Evolutionary conservation across 2,888 invertebrate genomes (phyloP).

Genomic region (Lepidochitona cinerea): DNA sequence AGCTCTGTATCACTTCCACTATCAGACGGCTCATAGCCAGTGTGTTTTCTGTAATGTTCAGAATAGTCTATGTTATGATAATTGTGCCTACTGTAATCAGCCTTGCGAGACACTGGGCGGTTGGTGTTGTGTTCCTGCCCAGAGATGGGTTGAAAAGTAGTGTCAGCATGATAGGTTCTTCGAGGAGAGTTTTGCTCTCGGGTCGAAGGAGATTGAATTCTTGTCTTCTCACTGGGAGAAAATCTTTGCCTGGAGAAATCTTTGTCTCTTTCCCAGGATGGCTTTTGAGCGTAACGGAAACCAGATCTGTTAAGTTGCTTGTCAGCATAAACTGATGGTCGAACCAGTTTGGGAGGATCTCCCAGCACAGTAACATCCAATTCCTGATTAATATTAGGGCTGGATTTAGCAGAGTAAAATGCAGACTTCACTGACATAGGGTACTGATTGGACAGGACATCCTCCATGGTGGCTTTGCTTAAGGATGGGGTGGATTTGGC

Average conservation of each 20-base stretch:
- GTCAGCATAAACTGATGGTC: neutral
- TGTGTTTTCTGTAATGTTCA: neutral
- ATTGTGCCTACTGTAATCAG: neutral
- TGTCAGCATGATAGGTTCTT: neutral
- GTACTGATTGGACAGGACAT: conserved; percentile 17
- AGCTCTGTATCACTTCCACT: conserved; percentile 5
- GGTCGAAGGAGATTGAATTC: neutral
- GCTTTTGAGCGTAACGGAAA: neutral
- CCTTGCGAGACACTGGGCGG: neutral
- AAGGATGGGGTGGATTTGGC: conserved; percentile 54
- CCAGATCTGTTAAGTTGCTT: neutral
- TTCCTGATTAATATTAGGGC: conserved; percentile 29
- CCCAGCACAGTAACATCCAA: neutral
- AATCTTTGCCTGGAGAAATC: neutral
- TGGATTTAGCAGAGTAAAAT: conserved; percentile 25
- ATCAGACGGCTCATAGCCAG: neutral
- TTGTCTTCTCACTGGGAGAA: neutral
- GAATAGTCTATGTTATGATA: neutral
- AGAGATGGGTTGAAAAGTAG: neutral
- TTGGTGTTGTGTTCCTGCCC: neutral
- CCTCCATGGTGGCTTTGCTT: conserved; percentile 22
- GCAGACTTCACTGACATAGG: conserved; percentile 26
- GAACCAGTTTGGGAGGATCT: neutral
- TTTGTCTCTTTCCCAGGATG: neutral
- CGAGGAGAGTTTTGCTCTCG: neutral